Base-by-base conservation (phyloP, 2,888 invertebrate species). In the Gymnoscelis rufifasciata region DNA sequence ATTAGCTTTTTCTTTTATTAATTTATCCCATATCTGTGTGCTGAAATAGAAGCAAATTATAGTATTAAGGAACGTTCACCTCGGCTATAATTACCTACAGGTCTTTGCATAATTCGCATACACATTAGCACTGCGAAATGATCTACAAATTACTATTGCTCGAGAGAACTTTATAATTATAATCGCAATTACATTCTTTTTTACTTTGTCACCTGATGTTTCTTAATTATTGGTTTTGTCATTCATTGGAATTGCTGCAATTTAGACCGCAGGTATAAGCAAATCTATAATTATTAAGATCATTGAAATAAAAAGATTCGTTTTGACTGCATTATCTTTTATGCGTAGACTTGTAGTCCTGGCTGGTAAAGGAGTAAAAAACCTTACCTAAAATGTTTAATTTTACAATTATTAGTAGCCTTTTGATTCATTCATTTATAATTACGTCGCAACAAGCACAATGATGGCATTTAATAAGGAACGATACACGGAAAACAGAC, bases 61-160 rank as follows among this genome's bases (percentile, higher is more conserved):
- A 71, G 68, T 70, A 73, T 75, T 69, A 73, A 68, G 66, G 78
- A 73, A 63, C 77, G 67, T 81, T 83, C 76, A 75, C 74, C 78
- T 80, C 75, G 59, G 61, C 63, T 77, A 68, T 83, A 83, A 84
- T 83, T 83, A 78, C 11, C 19, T 23, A 35, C 77, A 59, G 68
- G 71, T 80, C 72, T 80, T 79, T 78, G 77, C 78, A 76, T 83
- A 83, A 81, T 81, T 81, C 83, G 74, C 78, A 78, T 76, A 74
- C 72, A 76, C 84, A 82, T 84, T 83, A 82, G 77, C 79, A 75
- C 73, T 73, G 76, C 77, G 65, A 75, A 80, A 80, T 78, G 73
- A 78, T 81, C 79, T 78, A 74, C 78, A 80, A 83, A 80, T 83
- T 80, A 76, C 82, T 74, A 66, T 69, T 61, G 71, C 73, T 59